phyloP scores from a whole-genome alignment of 2,888 invertebrate species.

The Lumbricus terrestris region DNA sequence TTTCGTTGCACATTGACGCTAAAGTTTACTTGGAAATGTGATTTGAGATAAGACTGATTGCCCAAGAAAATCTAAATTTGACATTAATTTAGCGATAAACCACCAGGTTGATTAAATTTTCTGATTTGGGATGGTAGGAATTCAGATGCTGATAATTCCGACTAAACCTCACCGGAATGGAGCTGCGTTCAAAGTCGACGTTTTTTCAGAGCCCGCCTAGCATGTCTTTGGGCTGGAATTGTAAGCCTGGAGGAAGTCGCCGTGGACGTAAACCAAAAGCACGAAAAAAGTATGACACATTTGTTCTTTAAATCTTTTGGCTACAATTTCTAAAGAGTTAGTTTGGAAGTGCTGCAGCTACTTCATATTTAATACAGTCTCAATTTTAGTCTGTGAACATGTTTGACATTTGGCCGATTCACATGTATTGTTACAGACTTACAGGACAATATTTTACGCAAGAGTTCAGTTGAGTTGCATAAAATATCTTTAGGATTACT shows the following conservation, averaged over 20 bases:
- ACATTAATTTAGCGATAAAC: neutral
- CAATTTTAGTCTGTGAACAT: neutral
- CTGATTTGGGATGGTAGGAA: neutral
- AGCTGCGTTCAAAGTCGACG: slow-evolving; percentile 7
- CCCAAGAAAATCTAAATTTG: neutral
- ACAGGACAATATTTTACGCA: neutral
- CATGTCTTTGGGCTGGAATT: neutral
- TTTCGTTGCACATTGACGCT: too few relatives aligned
- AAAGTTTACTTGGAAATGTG: neutral
- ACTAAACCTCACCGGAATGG: neutral
- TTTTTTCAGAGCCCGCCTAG: neutral
- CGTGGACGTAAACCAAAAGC: neutral
- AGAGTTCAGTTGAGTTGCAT: neutral
- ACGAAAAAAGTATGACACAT: neutral
- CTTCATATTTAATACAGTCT: neutral
- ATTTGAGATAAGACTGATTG: neutral
- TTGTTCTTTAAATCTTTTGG: neutral
- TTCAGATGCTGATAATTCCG: neutral
- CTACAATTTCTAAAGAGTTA: neutral
- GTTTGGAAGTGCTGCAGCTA: neutral
- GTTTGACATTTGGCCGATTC: neutral
- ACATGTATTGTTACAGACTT: neutral
- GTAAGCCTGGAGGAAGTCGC: neutral
- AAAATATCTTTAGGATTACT: neutral
- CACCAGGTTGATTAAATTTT: neutral